A percentile compares a stretch with the other conserved stretches of the same genome.
These are phyloP conservation scores for Drosophila merina DNA, from an alignment of 2,888 invertebrate genomes.

Conservation along the genomic window DNA sequence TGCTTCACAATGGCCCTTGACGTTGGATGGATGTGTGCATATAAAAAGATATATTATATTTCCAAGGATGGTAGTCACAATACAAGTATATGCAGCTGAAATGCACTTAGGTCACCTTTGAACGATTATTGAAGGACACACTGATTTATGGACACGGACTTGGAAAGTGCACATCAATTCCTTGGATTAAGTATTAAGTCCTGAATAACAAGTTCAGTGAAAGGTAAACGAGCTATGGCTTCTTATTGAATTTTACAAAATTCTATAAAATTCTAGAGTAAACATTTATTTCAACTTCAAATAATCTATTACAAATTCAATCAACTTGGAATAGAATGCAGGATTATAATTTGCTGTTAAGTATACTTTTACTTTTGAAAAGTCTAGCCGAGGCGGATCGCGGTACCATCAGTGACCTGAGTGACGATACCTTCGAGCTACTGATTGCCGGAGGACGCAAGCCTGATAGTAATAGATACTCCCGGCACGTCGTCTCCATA, in stretches of 20 bases:
- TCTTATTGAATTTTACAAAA: too few species aligned
- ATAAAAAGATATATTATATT: neutral
- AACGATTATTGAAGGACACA: conserved; percentile 5
- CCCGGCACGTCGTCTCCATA: conserved; percentile 53
- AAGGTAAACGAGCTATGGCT: too few species aligned
- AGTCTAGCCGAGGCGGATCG: neutral
- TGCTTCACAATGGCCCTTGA: conserved; percentile 35
- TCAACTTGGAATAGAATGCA: conserved; percentile 6
- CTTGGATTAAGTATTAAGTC: neutral
- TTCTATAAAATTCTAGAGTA: neutral
- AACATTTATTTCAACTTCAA: neutral
- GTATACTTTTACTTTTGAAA: neutral
- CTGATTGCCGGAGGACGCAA: conserved; percentile 55
- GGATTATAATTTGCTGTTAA: neutral
- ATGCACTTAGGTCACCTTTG: neutral
- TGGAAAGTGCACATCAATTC: neutral
- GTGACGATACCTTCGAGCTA: conserved; percentile 57
- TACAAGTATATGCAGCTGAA: conserved; percentile 2
- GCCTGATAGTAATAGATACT: conserved; percentile 17
- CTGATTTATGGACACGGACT: conserved; percentile 10
- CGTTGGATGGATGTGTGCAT: conserved; percentile 21
- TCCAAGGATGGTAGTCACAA: conserved; percentile 1
- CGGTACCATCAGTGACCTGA: conserved; percentile 19
- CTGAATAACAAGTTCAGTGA: neutral
- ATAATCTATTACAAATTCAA: neutral